These are phyloP conservation scores for Anser cygnoides DNA, from an alignment of 2,113 vertebrate species.

Conservation along the genomic window DNA sequence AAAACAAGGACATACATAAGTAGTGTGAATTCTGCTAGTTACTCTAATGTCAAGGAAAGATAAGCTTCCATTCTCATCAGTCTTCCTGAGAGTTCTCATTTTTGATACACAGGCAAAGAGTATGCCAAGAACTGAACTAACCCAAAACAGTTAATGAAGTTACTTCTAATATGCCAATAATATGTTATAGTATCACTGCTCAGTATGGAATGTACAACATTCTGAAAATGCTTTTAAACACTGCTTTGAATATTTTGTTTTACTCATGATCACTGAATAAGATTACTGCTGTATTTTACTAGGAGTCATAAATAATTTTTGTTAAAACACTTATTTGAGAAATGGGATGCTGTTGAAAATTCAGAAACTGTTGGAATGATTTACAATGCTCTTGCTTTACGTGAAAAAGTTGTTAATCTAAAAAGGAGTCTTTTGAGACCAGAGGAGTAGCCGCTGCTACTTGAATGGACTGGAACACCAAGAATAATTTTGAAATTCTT, in stretches of 20 bases:
- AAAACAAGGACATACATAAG: neutral
- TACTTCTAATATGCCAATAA: neutral
- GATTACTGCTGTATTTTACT: neutral
- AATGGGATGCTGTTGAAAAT: neutral
- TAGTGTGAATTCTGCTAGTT: neutral
- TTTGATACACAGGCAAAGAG: neutral
- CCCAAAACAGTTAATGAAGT: neutral
- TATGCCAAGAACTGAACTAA: neutral
- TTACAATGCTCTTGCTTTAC: neutral
- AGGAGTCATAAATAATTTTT: neutral
- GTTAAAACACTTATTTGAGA: neutral
- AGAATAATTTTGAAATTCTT: neutral
- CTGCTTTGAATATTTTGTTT: neutral
- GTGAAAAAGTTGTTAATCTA: neutral
- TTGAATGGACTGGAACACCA: neutral
- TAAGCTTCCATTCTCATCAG: neutral
- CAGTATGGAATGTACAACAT: neutral
- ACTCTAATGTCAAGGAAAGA: neutral
- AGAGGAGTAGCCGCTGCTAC: neutral
- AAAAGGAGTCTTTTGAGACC: neutral
- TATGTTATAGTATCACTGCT: neutral
- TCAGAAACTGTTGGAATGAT: neutral
- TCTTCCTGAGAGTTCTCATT: neutral
- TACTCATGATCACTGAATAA: neutral
- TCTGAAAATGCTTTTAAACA: neutral